Evolutionary conservation across 2,113 vertebrate species (phyloP).

Genomic region (Vimba vimba): DNA sequence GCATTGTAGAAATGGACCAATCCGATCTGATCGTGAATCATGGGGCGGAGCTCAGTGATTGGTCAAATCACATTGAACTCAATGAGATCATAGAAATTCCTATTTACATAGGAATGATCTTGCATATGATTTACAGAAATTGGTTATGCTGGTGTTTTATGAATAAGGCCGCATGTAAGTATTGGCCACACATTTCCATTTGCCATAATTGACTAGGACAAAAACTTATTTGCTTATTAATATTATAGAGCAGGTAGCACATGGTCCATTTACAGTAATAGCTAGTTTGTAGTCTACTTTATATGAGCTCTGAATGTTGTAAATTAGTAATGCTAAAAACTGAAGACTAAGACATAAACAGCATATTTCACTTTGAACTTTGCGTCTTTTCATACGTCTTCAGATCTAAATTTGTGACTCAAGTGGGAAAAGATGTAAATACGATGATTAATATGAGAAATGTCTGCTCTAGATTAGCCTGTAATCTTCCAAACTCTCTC

Average conservation of each 20-base stretch:
- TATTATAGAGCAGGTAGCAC: background rate
- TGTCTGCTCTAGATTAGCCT: conserved; percentile 17
- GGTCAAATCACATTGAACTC: background rate
- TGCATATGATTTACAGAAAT: background rate
- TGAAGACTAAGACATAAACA: background rate
- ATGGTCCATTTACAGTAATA: background rate
- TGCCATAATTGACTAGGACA: background rate
- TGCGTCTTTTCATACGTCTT: background rate
- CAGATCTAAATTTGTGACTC: conserved; percentile 4
- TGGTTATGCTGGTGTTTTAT: background rate
- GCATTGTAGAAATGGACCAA: background rate
- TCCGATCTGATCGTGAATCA: background rate
- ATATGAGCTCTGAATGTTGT: background rate
- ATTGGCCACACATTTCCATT: background rate
- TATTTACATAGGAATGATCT: background rate
- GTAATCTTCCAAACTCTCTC: background rate
- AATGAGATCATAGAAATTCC: background rate
- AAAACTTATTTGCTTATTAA: background rate
- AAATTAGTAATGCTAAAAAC: background rate
- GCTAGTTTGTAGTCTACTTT: background rate
- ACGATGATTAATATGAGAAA: conserved; percentile 3
- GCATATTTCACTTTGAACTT: conserved; percentile 1
- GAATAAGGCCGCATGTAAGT: background rate
- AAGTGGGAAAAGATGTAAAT: conserved; percentile 31
- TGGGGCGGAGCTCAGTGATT: background rate